Conservation (phyloP, 1,140 invertebrate species). For the Triops longicaudatus region DNA sequence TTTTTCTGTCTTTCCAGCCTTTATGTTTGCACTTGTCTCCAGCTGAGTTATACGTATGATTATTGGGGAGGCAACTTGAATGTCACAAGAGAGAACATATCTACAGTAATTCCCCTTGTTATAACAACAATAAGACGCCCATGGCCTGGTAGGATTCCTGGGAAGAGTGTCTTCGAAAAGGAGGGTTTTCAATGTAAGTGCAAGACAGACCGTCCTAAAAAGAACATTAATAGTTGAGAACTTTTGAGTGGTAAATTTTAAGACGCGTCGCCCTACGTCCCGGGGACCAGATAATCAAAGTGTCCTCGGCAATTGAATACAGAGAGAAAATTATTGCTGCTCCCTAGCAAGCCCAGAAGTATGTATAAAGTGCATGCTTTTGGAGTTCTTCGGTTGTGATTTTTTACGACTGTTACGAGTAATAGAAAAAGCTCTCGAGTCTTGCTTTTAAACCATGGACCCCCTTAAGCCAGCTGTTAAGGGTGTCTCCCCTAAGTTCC, state of each 20-base stretch:
- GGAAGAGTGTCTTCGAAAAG: neutral
- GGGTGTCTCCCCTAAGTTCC: too few species aligned
- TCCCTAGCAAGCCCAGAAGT: too few species aligned
- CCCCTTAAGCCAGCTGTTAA: neutral
- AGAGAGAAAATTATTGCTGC: too few species aligned
- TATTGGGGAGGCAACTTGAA: neutral
- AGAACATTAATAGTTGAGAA: too few species aligned
- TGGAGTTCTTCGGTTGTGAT: neutral
- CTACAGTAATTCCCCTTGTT: neutral
- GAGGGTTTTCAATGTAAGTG: too few species aligned
- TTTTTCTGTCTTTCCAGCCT: neutral
- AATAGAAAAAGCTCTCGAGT: neutral
- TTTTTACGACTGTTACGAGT: neutral
- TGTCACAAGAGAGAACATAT: neutral
- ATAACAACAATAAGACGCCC: neutral
- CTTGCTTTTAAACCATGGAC: neutral
- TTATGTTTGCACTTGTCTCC: neutral
- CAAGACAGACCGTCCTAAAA: too few species aligned
- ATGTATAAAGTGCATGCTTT: too few species aligned
- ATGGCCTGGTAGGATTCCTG: neutral
- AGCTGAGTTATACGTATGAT: neutral
- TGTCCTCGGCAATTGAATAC: too few species aligned
- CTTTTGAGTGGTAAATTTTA: too few species aligned
- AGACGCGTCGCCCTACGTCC: too few species aligned
- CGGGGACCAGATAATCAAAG: too few species aligned